Conservation (phyloP, 2,113 vertebrate species). For the Carassius gibelio region DNA sequence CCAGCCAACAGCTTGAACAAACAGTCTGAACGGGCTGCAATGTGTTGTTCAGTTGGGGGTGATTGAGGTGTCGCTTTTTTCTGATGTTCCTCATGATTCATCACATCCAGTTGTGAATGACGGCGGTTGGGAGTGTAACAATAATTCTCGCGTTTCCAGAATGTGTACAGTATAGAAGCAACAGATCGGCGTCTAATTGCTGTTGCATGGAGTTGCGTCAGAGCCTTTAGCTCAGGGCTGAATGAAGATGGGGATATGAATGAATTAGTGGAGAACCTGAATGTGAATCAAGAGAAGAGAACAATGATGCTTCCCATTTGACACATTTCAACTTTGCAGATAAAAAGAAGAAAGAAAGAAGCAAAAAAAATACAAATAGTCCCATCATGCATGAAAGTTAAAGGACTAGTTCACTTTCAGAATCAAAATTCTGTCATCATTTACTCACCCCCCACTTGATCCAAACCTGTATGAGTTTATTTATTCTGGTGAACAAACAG, state of each 20-base stretch:
- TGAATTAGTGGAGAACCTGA: neutral
- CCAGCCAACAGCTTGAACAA: neutral
- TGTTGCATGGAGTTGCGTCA: conserved; percentile 56
- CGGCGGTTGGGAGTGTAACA: neutral
- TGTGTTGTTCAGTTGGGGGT: neutral
- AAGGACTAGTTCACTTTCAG: no score
- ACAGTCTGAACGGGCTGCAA: conserved; percentile 7
- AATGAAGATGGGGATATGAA: neutral
- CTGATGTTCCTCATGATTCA: neutral
- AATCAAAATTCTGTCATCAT: no score
- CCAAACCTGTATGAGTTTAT: no score
- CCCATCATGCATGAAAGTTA: no score
- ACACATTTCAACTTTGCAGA: no score
- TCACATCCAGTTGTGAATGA: conserved; percentile 11
- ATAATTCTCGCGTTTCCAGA: conserved; percentile 19
- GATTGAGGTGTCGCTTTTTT: neutral
- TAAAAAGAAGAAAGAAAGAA: no score
- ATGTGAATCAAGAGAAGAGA: neutral
- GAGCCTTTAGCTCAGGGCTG: conserved; percentile 10
- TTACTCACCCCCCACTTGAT: no score
- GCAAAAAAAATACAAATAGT: no score
- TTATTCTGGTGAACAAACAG: no score
- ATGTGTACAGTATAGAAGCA: neutral
- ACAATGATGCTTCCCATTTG: neutral
- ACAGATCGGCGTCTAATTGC: conserved; percentile 46